Evolutionary conservation across 2,113 vertebrate genomes (phyloP).

Genomic region (Urocolius indicus): DNA sequence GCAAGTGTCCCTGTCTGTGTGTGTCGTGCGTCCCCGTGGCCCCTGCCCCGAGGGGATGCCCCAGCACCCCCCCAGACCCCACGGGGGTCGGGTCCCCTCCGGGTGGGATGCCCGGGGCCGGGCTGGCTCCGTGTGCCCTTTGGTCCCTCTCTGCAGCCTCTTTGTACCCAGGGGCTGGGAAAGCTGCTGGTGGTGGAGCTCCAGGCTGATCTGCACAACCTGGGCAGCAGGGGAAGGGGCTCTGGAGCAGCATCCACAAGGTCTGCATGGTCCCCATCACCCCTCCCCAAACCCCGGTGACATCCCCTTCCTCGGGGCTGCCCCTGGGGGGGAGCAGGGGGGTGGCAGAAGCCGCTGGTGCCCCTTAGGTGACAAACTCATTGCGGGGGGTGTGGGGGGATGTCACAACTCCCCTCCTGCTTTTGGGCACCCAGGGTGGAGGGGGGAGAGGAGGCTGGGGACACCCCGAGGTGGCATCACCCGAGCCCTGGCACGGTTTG

Average conservation of each 20-base stretch:
- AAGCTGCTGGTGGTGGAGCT: not conserved
- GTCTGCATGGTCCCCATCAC: not conserved
- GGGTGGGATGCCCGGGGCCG: not conserved
- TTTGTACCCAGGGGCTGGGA: not conserved
- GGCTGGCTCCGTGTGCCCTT: not conserved
- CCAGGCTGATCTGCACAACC: not conserved
- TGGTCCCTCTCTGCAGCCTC: not conserved
- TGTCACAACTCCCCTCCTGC: not conserved
- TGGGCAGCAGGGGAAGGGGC: not conserved
- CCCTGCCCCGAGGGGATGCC: not conserved
- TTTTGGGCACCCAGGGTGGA: not conserved
- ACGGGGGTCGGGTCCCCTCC: not conserved
- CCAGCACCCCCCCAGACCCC: too few species aligned
- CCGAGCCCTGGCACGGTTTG: not conserved
- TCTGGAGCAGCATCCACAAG: fast-evolving
- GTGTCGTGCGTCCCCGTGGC: not conserved
- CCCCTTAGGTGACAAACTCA: not conserved
- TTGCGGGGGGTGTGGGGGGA: not conserved
- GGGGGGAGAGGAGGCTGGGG: not conserved
- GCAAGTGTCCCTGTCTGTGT: constrained; percentile 55
- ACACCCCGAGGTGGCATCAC: not conserved
- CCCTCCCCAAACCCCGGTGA: not conserved
- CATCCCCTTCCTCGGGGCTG: not conserved
- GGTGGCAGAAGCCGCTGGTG: not conserved
- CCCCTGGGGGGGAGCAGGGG: not conserved